These are phyloP conservation scores for Coenonympha glycerion DNA, from an alignment of 2,888 invertebrate genomes.

Conservation along the genomic window DNA sequence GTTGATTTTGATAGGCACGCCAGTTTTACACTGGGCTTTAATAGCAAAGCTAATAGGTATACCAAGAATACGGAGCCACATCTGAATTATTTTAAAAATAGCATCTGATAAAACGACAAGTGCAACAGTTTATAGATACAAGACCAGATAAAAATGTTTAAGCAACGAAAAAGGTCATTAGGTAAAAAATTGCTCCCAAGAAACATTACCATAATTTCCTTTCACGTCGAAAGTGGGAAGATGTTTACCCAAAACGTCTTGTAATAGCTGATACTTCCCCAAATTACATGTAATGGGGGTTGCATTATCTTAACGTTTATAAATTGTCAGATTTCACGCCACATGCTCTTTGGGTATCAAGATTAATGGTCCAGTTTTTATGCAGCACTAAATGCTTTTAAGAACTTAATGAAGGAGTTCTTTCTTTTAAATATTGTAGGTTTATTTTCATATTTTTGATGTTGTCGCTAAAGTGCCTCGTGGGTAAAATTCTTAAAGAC, in stretches of 20 bases:
- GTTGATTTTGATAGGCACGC: too few species aligned
- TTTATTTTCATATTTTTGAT: too few species aligned
- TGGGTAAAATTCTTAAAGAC: too few species aligned
- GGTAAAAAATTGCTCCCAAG: constrained; percentile 18
- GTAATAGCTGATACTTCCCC: constrained; percentile 41
- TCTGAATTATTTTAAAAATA: neutral
- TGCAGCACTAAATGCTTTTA: neutral
- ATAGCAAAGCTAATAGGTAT: too few species aligned
- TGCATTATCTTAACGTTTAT: constrained; percentile 41
- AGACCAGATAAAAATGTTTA: constrained; percentile 9
- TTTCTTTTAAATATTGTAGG: too few species aligned
- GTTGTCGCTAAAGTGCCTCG: too few species aligned
- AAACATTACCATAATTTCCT: constrained; percentile 30
- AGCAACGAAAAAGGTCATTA: constrained; percentile 18
- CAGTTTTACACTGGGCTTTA: too few species aligned
- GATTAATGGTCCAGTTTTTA: constrained; percentile 32
- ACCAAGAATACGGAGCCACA: too few species aligned
- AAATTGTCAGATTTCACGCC: constrained; percentile 42
- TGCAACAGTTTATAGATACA: constrained; percentile 1
- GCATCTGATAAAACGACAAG: neutral
- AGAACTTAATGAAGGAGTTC: neutral
- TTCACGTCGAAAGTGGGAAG: constrained; percentile 27
- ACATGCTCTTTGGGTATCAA: constrained; percentile 38
- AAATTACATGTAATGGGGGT: constrained; percentile 55
- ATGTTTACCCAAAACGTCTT: constrained; percentile 31